Percentiles rank a stretch among this genome's conserved stretches.
phyloP scores from a whole-genome alignment of 2,888 invertebrate species.

The Patella ulyssiponensis region DNA sequence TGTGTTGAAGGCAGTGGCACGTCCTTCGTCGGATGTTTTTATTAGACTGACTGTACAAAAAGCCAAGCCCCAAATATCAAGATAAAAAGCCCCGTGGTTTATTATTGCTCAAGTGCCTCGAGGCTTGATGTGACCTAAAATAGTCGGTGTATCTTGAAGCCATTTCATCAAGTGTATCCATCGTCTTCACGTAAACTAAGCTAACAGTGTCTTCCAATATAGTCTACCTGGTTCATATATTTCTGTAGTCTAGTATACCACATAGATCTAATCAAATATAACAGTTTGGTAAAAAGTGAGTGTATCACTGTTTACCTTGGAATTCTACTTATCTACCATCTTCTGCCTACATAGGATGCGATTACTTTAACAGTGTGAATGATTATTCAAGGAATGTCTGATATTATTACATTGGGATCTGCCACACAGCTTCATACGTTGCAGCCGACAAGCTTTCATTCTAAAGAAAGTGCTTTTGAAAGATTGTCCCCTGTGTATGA shows the following conservation, averaged over 20 bases:
- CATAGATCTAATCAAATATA: too few species aligned
- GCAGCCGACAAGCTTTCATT: conserved; percentile 17
- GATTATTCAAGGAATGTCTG: conserved; percentile 22
- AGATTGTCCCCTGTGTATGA: conserved; percentile 42
- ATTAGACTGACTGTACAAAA: conserved; percentile 25
- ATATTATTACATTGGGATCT: conserved; percentile 20
- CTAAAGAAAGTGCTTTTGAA: conserved; percentile 27
- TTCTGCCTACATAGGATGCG: conserved; percentile 12
- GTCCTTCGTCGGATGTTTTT: conserved; percentile 11
- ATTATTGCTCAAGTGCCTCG: conserved; percentile 43
- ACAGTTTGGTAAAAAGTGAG: too few species aligned
- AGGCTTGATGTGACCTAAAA: conserved; percentile 38
- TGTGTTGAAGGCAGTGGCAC: neutral
- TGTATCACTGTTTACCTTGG: neutral
- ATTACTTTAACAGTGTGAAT: conserved; percentile 8
- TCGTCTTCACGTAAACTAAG: conserved; percentile 20
- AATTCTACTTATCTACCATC: conserved; percentile 13
- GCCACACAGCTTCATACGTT: conserved; percentile 10
- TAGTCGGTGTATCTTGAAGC: conserved; percentile 22
- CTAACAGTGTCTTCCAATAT: conserved; percentile 16
- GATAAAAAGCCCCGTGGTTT: conserved; percentile 38
- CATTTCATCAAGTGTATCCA: conserved; percentile 5
- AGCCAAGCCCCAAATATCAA: conserved; percentile 40
- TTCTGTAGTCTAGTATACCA: too few species aligned
- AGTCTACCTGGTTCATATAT: too few species aligned